phyloP scores from a whole-genome alignment of 2,113 vertebrate species.

The Oxygymnocypris stewartii region DNA sequence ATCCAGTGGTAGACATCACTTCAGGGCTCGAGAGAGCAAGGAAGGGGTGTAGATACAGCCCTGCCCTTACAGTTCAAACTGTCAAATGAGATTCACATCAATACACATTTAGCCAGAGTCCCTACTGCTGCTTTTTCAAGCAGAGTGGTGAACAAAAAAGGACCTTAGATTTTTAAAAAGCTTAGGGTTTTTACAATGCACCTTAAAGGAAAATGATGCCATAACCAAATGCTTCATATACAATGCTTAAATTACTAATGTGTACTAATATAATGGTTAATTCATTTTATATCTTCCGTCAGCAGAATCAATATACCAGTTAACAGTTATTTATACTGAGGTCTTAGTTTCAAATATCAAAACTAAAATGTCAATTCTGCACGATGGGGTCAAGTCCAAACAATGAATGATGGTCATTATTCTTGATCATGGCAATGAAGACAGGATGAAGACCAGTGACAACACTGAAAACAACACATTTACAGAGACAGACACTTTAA shows the following conservation, averaged over 20 bases:
- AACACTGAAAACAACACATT: conserved; percentile 11
- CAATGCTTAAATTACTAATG: neutral
- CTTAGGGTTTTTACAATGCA: neutral
- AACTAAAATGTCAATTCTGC: neutral
- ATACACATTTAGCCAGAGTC: conserved; percentile 47
- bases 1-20: conserved; percentile 81
- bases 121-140: conserved; percentile 2
- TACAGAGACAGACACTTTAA: neutral
- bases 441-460: neutral
- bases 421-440: neutral
- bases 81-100: conserved; percentile 84
- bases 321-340: neutral
- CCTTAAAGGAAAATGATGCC: neutral
- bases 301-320: neutral
- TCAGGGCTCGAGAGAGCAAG: conserved; percentile 81
- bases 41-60: conserved; percentile 62
- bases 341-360: neutral
- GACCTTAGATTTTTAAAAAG: neutral
- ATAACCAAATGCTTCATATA: neutral
- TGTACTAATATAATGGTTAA: neutral
- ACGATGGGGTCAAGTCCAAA: neutral
- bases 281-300: neutral
- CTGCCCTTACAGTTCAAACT: conserved; percentile 83
- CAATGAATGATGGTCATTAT: neutral
- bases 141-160: neutral